Evolutionary conservation across 2,113 vertebrate species (phyloP).

Genomic region (Zootoca vivipara): DNA sequence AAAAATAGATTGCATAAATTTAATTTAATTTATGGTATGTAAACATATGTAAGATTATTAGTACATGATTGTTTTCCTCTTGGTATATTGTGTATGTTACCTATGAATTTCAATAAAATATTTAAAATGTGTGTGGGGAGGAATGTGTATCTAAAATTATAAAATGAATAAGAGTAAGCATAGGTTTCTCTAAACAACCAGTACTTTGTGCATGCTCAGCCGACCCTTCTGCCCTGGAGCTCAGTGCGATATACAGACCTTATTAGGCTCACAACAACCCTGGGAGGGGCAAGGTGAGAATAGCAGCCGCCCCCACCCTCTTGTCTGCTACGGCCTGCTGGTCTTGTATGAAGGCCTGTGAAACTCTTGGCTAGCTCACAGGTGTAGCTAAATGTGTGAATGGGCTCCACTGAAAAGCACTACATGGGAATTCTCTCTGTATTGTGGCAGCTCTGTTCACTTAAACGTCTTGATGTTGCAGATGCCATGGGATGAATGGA

Average conservation of each 20-base stretch:
- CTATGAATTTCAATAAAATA: no score
- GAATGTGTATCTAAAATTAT: not conserved
- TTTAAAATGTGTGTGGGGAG: no score
- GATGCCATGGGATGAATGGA: not conserved
- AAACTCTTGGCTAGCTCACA: not conserved
- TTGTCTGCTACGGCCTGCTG: not conserved
- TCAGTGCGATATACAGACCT: not conserved
- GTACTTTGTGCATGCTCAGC: not conserved
- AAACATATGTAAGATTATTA: not conserved
- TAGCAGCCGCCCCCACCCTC: not conserved
- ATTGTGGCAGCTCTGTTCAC: not conserved
- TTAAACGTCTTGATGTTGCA: not conserved
- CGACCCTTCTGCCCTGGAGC: no score
- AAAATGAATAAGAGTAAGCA: no score
- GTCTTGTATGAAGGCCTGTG: not conserved
- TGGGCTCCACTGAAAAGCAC: not conserved
- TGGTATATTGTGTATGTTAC: no score
- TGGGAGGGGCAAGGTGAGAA: not conserved
- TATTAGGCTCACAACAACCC: not conserved
- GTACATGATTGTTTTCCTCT: no score
- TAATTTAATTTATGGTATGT: no score
- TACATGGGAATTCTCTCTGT: not conserved
- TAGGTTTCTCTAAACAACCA: not conserved
- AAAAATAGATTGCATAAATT: no score
- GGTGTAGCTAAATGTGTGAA: not conserved